Base-by-base conservation (phyloP, 2,113 vertebrate genomes). In the Vimba vimba region DNA sequence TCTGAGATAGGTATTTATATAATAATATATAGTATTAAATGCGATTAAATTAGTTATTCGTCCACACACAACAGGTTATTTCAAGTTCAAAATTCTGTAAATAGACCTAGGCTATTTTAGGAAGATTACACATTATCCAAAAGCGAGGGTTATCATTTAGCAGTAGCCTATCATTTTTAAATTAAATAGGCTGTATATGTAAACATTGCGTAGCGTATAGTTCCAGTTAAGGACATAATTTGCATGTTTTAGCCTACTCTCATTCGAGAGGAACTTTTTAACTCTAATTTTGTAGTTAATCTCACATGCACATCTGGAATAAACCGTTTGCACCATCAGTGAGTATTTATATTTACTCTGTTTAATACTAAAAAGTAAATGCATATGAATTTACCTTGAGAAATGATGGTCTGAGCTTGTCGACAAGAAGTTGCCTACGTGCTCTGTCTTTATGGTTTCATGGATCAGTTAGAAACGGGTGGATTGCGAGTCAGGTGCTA, bases 401-500 rank as follows among this genome's bases (percentile, higher is more conserved):
- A 36, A 76, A 19, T 33, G 45, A 66, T 25, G 15, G 11, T 59
- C 60, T 71, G 78, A 74, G 50, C 59, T 79, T 62, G 33, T 52
- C 60, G 36, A 82, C 64, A 82, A 43, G 23, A 66, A 66, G 66
- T 30, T 78, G 88, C 64, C 73, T 89, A 89, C 88, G 88, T 89
- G 88, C 86, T 39, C 27, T 79, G 30, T 74, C 71, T 47, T n/a
- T 68, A 19, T 43, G 57, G 62, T 74, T 57, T 50, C 11, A 89
- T 89, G 88, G 88, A 82, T 50, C 79, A n/a, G 68, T 82, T 45
- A 81, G 83, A 60, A 82, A 47, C 71, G 11, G 10, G 55, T 76
- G 52, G 52, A 82, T 81, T 69, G 43, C 23, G 82, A 85, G 86
- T 89, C 82, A 89, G 83, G 86, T 87, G 83, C 39, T 33, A 82